These are phyloP conservation scores for Ditylenchus weischeri DNA, from an alignment of 2,888 invertebrate genomes.

Conservation along the genomic window DNA sequence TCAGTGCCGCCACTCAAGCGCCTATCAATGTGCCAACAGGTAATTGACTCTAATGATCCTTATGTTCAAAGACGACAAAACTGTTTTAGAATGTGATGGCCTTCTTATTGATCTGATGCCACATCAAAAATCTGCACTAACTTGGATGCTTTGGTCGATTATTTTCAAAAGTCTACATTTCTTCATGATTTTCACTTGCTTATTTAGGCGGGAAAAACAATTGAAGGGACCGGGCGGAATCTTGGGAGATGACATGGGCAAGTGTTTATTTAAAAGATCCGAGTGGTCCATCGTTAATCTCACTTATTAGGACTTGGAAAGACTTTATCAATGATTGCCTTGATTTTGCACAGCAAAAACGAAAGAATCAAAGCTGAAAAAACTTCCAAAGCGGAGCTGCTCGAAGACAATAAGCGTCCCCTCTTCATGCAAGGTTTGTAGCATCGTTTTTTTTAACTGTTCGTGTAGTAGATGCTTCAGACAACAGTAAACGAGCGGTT, in stretches of 20 bases:
- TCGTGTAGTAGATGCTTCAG: too few species aligned
- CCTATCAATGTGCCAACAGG: slow-evolving; percentile 1
- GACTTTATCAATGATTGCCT: slow-evolving; percentile 63
- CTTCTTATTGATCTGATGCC: slow-evolving; percentile 49
- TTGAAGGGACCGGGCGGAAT: slow-evolving; percentile 76
- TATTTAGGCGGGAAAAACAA: slow-evolving; percentile 71
- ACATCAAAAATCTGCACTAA: slow-evolving; percentile 68
- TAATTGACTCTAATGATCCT: background rate
- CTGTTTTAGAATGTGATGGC: slow-evolving; percentile 28
- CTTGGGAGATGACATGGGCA: slow-evolving; percentile 62
- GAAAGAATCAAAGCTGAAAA: slow-evolving; percentile 22
- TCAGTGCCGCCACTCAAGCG: slow-evolving; percentile 3
- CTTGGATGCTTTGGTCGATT: slow-evolving; percentile 77
- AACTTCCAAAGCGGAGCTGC: background rate
- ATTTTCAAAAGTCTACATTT: background rate
- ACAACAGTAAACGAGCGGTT: slow-evolving; percentile 29
- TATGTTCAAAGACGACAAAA: background rate
- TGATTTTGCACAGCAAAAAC: slow-evolving; percentile 60
- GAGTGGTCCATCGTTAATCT: too few species aligned
- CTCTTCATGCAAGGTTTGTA: background rate
- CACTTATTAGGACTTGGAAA: slow-evolving; percentile 62
- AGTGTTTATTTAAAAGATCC: too few species aligned
- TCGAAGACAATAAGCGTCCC: background rate
- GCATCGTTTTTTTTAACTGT: background rate
- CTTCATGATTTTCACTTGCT: background rate